These are phyloP conservation scores for Triplophysa siluroides DNA, from an alignment of 2,113 vertebrate species.

Conservation along the genomic window DNA sequence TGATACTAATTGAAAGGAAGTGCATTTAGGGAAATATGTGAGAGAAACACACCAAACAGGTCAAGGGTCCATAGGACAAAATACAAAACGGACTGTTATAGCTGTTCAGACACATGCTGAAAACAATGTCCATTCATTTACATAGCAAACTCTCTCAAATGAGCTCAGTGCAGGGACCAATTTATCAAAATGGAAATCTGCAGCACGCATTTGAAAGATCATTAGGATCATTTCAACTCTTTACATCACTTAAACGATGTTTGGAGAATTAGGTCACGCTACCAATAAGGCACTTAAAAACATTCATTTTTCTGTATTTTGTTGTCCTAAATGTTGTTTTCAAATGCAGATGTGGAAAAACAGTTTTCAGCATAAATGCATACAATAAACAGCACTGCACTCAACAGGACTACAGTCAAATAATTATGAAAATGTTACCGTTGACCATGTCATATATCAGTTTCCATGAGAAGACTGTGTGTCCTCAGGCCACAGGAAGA, in stretches of 20 bases:
- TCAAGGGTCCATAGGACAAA: background rate
- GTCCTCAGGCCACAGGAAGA: constrained; percentile 13
- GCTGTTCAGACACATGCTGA: background rate
- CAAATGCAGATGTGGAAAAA: no score
- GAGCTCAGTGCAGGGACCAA: background rate
- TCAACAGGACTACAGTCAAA: background rate
- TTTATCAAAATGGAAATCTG: constrained; percentile 9
- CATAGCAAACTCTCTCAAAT: background rate
- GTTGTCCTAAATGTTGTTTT: no score
- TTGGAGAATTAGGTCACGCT: background rate
- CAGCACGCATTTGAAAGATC: background rate
- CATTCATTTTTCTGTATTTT: no score
- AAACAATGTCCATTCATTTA: constrained; percentile 3
- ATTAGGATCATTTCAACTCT: background rate
- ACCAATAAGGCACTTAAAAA: background rate
- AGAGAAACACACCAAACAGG: background rate
- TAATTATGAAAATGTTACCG: background rate
- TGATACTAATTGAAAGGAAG: constrained; percentile 37
- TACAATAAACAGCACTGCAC: no score
- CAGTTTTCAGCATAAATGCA: background rate
- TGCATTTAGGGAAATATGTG: background rate
- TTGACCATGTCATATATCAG: background rate
- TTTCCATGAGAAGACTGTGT: background rate
- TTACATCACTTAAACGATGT: background rate
- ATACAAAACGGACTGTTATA: constrained; percentile 12